Evolutionary conservation across 2,888 invertebrate species (phyloP).

Genomic region (Lycophotia porphyrea): DNA sequence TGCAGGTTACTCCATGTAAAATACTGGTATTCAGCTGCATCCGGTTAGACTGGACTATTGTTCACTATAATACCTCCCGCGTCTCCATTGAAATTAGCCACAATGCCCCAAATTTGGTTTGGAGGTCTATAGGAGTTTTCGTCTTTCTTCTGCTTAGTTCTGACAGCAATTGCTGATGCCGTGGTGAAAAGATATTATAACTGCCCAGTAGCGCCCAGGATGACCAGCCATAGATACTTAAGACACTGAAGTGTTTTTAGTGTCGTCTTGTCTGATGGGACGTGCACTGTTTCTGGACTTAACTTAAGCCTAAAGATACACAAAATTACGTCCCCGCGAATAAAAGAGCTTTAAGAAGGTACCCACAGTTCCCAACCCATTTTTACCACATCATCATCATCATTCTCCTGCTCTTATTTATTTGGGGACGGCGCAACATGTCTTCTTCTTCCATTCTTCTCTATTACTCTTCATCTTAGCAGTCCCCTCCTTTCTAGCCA

Average conservation of each 20-base stretch:
- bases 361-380: background rate
- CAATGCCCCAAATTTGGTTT: background rate
- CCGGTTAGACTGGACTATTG: too few relatives aligned
- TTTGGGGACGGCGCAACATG: too few relatives aligned
- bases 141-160: background rate
- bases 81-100: background rate
- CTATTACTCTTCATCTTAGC: too few relatives aligned
- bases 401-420: too few relatives aligned
- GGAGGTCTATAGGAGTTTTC: background rate
- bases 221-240: background rate
- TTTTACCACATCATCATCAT: constrained; percentile 40
- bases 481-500: too few relatives aligned
- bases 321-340: background rate
- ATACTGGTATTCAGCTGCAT: too few relatives aligned
- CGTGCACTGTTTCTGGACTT: background rate
- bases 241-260: background rate
- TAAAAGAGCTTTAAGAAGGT: background rate
- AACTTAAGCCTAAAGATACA: background rate
- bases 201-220: background rate
- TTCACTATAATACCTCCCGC: background rate
- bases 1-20: background rate
- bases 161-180: background rate
- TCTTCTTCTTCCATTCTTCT: too few relatives aligned
- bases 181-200: background rate
- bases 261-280: background rate